Base-by-base conservation (phyloP, 2,888 invertebrate species). In the Norana najaformis region DNA sequence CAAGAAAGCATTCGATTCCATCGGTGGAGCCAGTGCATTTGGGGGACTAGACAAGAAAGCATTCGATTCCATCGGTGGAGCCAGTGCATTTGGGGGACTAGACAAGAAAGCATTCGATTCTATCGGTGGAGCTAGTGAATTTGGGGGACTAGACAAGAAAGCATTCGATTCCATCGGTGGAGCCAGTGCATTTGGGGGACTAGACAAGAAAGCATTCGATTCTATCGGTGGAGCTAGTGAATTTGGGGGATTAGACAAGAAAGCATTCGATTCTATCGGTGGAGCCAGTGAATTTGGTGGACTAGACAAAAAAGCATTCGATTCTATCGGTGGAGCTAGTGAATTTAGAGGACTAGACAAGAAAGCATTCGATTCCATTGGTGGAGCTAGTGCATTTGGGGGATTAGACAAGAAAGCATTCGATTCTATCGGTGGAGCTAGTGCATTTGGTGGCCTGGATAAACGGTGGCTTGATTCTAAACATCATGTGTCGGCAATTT, bases 381-480 rank as follows among this genome's bases (percentile, higher is more conserved):
- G 23, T 53, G 18, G 23, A 18, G 18, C 16, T 18, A 18, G 18
- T 18, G 53, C 53, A 18, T 53, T 53, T 53, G 53, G 53, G 53
- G 53, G 53, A 53, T 53, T 53, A 23, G 53, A 53, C 23, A 53
- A 53, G 53, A 53, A 53, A 23, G 53, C 53, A 53, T 53, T 53
- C 23, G 53, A 53, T 23, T 53, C 53, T 23, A 53, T 53, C 53
- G 23, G 23, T 53, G 18, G n/a, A n/a, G n/a, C n/a, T n/a, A n/a
- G n/a, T n/a, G n/a, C n/a, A n/a, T n/a, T n/a, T n/a, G n/a, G n/a
- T 3, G 91, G 89, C 34, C 38, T 91, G 14, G 88, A 90, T 38
- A 91, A 91, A 82, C 69, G 69, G n/a, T 30, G 69, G n/a, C 69
- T 8, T 69, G n/a, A 69, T 69, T 69, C 69, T n/a, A 69, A 69